A percentile compares a stretch with the other conserved stretches of the same genome.
Conservation (phyloP, 2,797 vertebrate genomes). For the Rhinoraja longicauda region DNA sequence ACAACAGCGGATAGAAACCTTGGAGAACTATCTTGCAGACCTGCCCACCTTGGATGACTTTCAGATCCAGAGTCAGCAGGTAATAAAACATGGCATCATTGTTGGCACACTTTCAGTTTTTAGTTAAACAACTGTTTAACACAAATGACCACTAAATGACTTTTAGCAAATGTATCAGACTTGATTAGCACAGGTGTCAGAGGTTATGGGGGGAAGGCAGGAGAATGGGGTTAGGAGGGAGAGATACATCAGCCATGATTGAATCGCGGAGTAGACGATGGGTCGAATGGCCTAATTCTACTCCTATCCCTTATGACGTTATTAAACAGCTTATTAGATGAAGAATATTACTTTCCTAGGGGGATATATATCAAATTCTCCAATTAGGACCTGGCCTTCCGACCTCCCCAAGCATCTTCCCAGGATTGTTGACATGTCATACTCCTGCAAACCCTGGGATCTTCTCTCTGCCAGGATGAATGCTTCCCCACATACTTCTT, state of each 20-base stretch:
- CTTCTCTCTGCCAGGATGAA: too few species aligned
- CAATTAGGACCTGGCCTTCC: background rate
- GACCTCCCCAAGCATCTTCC: background rate
- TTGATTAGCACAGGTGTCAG: too few species aligned
- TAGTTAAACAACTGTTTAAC: background rate
- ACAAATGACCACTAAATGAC: background rate
- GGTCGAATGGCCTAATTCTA: too few species aligned
- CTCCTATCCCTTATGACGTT: too few species aligned
- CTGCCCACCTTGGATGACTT: slow-evolving; percentile 83
- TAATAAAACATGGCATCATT: slow-evolving; percentile 47
- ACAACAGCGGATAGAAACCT: slow-evolving; percentile 84
- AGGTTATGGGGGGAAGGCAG: too few species aligned
- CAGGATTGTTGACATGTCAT: background rate
- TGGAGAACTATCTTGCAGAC: slow-evolving; percentile 91
- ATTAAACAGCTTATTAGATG: background rate
- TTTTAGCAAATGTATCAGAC: background rate
- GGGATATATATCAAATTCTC: too few species aligned
- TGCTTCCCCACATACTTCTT: too few species aligned
- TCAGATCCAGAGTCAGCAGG: slow-evolving; percentile 78
- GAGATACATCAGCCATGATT: too few species aligned
- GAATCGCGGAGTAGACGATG: too few species aligned
- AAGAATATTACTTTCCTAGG: background rate
- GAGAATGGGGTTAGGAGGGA: too few species aligned
- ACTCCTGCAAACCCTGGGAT: background rate
- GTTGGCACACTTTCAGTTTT: background rate